Conservation (phyloP, 2,113 vertebrate genomes). For the Pangasianodon gigas region DNA sequence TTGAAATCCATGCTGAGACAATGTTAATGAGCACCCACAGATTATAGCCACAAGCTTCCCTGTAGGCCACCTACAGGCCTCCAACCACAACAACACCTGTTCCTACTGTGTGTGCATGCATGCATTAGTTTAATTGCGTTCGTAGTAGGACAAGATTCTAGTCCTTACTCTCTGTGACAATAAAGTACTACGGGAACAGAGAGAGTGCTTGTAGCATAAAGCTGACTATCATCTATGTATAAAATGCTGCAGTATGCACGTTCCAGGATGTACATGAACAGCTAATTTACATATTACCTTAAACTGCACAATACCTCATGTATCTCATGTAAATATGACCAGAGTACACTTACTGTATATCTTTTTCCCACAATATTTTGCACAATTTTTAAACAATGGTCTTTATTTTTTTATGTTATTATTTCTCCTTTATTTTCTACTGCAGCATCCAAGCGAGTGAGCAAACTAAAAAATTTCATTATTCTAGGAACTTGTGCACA, state of each 20-base stretch:
- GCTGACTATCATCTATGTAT: background rate
- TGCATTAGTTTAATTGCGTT: conserved; percentile 9
- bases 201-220: background rate
- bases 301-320: background rate
- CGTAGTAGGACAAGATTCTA: background rate
- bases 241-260: background rate
- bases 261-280: background rate
- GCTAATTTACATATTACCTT: background rate
- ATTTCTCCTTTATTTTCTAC: background rate
- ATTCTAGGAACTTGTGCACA: background rate
- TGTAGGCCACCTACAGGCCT: conserved; percentile 42
- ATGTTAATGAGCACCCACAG: conserved; percentile 51
- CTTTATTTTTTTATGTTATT: too few relatives aligned
- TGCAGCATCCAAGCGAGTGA: background rate
- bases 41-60: conserved; percentile 44
- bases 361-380: background rate
- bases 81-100: conserved; percentile 40
- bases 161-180: background rate
- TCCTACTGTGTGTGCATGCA: conserved; percentile 29
- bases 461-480: background rate
- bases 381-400: background rate
- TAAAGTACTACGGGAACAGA: background rate
- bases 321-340: background rate
- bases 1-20: conserved; percentile 37
- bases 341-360: background rate